These are phyloP conservation scores for Papilio helenus DNA, from an alignment of 1,140 invertebrate species.

Conservation along the genomic window DNA sequence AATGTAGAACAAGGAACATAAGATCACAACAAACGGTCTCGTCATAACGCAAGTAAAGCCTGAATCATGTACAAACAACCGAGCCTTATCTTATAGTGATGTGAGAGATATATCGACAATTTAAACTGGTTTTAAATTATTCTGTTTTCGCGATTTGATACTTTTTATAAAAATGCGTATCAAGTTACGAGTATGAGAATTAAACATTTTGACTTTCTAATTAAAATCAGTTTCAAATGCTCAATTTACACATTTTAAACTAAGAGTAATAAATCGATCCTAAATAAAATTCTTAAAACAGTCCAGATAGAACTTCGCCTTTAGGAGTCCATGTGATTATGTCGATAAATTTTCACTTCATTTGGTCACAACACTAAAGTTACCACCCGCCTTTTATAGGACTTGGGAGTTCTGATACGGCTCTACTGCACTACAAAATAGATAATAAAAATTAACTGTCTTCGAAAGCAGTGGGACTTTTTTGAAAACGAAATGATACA, in stretches of 20 bases:
- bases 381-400: conserved; percentile 1
- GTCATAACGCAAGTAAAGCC: conserved; percentile 31
- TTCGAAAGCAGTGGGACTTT: background rate
- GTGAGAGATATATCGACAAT: conserved; percentile 43
- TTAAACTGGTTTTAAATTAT: background rate
- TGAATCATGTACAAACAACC: conserved; percentile 40
- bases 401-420: background rate
- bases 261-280: no score
- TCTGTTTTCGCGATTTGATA: background rate
- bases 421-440: background rate
- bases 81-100: conserved; percentile 61
- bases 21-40: conserved; percentile 29
- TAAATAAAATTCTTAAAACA: no score
- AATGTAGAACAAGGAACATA: conserved; percentile 26
- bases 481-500: background rate
- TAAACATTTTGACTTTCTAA: no score
- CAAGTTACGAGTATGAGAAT: no score
- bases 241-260: no score
- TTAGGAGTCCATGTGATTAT: background rate
- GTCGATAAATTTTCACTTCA: background rate
- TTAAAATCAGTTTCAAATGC: no score
- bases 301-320: background rate
- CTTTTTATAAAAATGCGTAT: no score
- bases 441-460: background rate
- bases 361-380: conserved; percentile 4